Evolutionary conservation across 2,797 vertebrate genomes (phyloP).

Genomic region (Spondyliosoma cantharus): DNA sequence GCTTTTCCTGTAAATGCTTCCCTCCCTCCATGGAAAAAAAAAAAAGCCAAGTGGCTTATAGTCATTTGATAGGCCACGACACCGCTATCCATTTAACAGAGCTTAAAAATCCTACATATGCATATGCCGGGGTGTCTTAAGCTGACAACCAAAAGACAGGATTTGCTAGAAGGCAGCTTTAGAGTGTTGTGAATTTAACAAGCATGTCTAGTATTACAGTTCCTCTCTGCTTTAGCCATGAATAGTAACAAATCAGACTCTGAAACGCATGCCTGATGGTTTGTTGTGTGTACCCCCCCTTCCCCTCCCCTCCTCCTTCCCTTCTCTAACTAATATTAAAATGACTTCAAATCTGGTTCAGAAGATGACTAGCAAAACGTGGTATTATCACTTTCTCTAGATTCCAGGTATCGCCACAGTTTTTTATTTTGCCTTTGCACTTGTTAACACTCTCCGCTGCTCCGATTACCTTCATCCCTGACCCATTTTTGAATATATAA

Average conservation of each 20-base stretch:
- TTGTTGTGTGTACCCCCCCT: slow-evolving; percentile 76
- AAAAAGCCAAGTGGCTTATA: slow-evolving; percentile 81
- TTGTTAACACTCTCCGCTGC: slow-evolving; percentile 70
- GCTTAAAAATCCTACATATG: slow-evolving; percentile 87
- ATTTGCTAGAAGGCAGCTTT: slow-evolving; percentile 85
- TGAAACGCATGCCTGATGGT: slow-evolving; percentile 82
- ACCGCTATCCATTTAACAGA: slow-evolving; percentile 88
- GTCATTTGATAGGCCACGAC: slow-evolving; percentile 85
- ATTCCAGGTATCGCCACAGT: slow-evolving; percentile 67
- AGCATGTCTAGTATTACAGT: slow-evolving; percentile 85
- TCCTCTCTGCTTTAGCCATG: slow-evolving; percentile 85
- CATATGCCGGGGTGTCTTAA: slow-evolving; percentile 84
- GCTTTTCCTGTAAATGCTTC: slow-evolving; percentile 52
- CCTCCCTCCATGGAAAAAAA: neutral
- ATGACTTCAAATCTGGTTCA: slow-evolving; percentile 82
- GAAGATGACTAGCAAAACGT: slow-evolving; percentile 73
- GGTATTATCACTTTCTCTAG: slow-evolving; percentile 56
- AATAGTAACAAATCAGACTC: slow-evolving; percentile 86
- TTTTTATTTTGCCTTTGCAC: slow-evolving; percentile 22
- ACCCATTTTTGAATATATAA: slow-evolving; percentile 79
- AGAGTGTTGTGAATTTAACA: slow-evolving; percentile 89
- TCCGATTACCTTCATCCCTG: slow-evolving; percentile 79
- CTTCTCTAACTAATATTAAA: slow-evolving; percentile 78
- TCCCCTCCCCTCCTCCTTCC: slow-evolving; percentile 34
- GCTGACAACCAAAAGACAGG: slow-evolving; percentile 84